These are phyloP conservation scores for Timema cristinae DNA, from an alignment of 2,888 invertebrate genomes.

Conservation along the genomic window DNA sequence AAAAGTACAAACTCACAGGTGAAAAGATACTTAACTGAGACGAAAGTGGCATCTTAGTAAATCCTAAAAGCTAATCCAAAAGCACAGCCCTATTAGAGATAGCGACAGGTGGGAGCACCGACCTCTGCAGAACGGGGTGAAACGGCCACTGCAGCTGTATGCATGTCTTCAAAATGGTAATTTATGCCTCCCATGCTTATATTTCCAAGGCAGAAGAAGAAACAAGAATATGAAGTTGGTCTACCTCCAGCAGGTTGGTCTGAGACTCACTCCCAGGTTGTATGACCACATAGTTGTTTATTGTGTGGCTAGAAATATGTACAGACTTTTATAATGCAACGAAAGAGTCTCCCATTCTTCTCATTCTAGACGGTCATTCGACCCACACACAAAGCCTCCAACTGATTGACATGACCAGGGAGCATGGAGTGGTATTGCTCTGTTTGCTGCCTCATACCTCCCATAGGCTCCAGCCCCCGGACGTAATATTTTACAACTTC, in stretches of 20 bases:
- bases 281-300: neutral
- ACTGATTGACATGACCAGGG: slow-evolving; percentile 5
- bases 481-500: slow-evolving; percentile 33
- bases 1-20: neutral
- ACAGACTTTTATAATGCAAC: slow-evolving; percentile 1
- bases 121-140: neutral
- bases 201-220: neutral
- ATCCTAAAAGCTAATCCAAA: neutral
- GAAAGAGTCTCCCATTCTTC: neutral
- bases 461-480: slow-evolving; percentile 22
- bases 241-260: neutral
- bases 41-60: slow-evolving; percentile 1
- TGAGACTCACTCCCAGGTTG: neutral
- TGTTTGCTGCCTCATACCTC: neutral
- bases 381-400: neutral
- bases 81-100: neutral
- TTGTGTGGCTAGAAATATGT: neutral
- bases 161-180: neutral
- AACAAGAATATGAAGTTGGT: neutral
- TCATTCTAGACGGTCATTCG: slow-evolving; percentile 2
- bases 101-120: neutral
- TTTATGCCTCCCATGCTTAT: neutral
- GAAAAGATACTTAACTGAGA: neutral
- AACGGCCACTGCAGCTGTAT: neutral
- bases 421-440: slow-evolving; percentile 9